Conservation (phyloP, 2,888 invertebrate genomes). For the Formica aserva region DNA sequence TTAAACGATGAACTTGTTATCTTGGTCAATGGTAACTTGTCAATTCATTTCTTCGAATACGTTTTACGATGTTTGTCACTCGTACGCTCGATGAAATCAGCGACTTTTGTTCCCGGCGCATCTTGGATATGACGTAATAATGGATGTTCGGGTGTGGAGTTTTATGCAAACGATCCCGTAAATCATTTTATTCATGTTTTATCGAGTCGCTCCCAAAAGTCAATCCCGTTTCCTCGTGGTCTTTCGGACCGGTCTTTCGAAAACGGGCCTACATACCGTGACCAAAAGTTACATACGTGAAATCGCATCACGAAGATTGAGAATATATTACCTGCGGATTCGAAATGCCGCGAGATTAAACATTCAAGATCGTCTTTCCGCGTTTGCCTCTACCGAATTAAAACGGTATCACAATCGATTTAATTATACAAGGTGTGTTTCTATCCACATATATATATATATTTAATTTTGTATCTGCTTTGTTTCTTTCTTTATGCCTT, state of each 20-base stretch:
- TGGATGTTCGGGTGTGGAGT: conserved; percentile 42
- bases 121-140: conserved; percentile 51
- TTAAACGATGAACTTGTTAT: not conserved
- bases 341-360: conserved; percentile 17
- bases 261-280: conserved; percentile 23
- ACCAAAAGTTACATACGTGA: conserved; percentile 20
- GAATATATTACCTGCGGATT: conserved; percentile 16
- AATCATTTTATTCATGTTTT: conserved; percentile 50
- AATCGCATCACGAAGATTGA: conserved; percentile 26
- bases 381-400: not conserved
- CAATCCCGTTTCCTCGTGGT: conserved; percentile 26
- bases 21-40: conserved; percentile 11
- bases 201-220: conserved; percentile 48
- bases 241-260: conserved; percentile 35
- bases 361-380: not conserved
- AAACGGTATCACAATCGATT: not conserved
- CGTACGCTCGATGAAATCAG: conserved; percentile 33
- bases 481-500: not conserved
- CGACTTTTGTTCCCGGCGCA: conserved; percentile 15
- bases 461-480: not conserved
- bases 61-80: not conserved
- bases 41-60: not conserved
- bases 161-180: conserved; percentile 59
- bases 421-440: not conserved
- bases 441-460: not conserved